Evolutionary conservation across 2,797 vertebrate genomes (phyloP).

Genomic region (Leptatherina wallacei): DNA sequence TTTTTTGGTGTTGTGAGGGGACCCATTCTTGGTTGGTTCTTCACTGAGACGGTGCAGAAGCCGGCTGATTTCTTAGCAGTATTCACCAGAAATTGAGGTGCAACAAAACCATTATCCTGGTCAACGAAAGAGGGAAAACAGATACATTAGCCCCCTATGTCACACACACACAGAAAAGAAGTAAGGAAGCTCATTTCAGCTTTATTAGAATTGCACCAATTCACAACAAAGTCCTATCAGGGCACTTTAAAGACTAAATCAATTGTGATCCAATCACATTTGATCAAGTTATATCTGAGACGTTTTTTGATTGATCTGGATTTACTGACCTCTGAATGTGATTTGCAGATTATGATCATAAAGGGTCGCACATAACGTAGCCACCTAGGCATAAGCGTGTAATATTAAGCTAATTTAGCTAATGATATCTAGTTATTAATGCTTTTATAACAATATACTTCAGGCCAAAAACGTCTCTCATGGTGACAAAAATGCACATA

Average conservation of each 20-base stretch:
- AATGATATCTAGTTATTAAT: not conserved
- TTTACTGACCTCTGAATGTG: constrained; percentile 41
- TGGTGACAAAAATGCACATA: not conserved
- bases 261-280: too few species aligned
- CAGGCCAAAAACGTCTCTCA: not conserved
- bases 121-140: constrained; percentile 6
- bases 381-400: constrained; percentile 38
- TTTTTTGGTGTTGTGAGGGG: constrained; percentile 91
- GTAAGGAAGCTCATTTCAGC: too few species aligned
- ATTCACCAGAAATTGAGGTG: constrained; percentile 69
- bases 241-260: too few species aligned
- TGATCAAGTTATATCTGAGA: not conserved
- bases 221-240: not conserved
- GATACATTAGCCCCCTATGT: not conserved
- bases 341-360: constrained; percentile 46
- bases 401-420: not conserved
- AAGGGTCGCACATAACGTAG: constrained; percentile 48
- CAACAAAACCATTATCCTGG: constrained; percentile 84
- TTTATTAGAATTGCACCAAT: not conserved
- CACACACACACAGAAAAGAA: not conserved
- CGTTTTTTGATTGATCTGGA: not conserved
- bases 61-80: constrained; percentile 76
- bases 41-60: constrained; percentile 55
- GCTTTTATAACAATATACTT: not conserved
- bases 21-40: constrained; percentile 76